These are phyloP conservation scores for Macrobrachium nipponense DNA, from an alignment of 1,140 invertebrate species.

Conservation along the genomic window DNA sequence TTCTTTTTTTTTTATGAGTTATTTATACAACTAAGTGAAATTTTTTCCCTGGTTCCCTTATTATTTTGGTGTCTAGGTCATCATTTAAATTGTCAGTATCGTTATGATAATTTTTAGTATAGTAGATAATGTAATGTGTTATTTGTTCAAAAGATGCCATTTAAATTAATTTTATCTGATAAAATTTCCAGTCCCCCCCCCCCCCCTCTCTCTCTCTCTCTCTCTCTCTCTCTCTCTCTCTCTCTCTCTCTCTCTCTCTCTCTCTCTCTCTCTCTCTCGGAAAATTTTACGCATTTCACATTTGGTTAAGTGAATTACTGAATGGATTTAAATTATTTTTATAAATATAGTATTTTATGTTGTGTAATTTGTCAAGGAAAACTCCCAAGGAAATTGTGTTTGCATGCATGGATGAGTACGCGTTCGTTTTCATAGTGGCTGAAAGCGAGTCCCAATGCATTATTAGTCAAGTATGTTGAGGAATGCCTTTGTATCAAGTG, in stretches of 20 bases:
- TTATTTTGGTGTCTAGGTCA: no score
- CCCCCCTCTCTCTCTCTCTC: not conserved
- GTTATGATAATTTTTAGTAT: no score
- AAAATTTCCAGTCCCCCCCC: no score
- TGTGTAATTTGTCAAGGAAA: not conserved
- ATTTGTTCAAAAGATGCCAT: no score
- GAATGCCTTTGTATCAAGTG: no score
- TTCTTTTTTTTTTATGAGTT: not conserved
- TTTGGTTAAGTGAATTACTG: not conserved
- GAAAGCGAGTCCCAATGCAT: not conserved
- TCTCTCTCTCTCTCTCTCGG: not conserved
- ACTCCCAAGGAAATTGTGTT: not conserved
- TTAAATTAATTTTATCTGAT: no score
- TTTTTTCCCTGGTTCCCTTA: no score
- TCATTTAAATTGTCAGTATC: no score
- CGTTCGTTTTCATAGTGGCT: not conserved
- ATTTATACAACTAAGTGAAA: no score
- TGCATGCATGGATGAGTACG: constrained; percentile 1
- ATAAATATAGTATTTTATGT: not conserved
- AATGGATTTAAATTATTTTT: not conserved
- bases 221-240: constrained; percentile 13
- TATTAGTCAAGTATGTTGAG: not conserved
- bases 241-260: constrained; percentile 7
- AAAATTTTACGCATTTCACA: not conserved
- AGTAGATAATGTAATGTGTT: no score